These are phyloP conservation scores for Acanthornis magna DNA, from an alignment of 2,797 vertebrate genomes.

Conservation along the genomic window DNA sequence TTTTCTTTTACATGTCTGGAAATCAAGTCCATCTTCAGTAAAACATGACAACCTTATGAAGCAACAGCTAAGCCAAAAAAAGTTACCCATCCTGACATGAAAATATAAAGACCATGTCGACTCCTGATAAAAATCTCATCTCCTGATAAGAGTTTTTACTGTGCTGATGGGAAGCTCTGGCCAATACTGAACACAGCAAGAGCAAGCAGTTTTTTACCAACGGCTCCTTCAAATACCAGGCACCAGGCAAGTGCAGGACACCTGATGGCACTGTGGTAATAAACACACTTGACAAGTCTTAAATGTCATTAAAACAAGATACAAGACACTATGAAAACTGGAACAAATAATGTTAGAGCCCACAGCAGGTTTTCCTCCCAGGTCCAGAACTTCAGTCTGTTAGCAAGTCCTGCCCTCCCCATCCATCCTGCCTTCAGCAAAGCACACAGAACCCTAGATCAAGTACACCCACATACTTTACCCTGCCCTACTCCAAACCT, in stretches of 20 bases:
- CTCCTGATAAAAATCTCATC: neutral
- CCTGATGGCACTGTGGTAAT: neutral
- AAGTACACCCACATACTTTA: neutral
- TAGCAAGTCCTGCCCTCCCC: neutral
- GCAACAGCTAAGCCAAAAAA: neutral
- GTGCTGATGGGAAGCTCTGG: neutral
- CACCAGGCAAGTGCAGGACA: neutral
- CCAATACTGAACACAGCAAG: neutral
- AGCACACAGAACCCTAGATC: neutral
- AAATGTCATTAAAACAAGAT: neutral
- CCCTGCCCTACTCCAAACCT: neutral
- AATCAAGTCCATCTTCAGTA: neutral
- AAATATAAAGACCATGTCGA: neutral
- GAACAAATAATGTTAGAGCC: neutral
- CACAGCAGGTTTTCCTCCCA: neutral
- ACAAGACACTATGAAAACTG: neutral
- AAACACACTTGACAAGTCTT: neutral
- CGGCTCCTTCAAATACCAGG: neutral
- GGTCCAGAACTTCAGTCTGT: neutral
- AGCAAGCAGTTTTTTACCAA: neutral
- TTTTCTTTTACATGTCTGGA: neutral
- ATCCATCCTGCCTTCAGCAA: neutral
- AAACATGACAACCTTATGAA: neutral
- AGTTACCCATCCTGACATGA: neutral
- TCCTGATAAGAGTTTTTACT: neutral